Evolutionary conservation across 2,113 vertebrate genomes (phyloP).

Genomic region (Scomber colias): DNA sequence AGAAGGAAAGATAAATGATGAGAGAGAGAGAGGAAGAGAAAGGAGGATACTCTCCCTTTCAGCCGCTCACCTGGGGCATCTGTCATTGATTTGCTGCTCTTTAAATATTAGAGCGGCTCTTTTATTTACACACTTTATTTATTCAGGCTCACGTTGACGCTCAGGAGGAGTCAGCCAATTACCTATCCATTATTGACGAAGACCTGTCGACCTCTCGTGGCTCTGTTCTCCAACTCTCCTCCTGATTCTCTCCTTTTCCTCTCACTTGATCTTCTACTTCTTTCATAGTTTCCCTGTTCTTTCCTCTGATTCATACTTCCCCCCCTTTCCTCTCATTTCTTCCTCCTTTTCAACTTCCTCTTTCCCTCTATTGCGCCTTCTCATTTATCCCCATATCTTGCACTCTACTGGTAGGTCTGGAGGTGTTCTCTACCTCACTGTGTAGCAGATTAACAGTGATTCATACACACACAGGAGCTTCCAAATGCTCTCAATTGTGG

Average conservation of each 20-base stretch:
- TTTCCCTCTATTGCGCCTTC: not conserved
- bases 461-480: not conserved
- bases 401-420: not conserved
- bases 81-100: constrained; percentile 60
- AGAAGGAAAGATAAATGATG: not conserved
- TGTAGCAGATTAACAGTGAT: constrained; percentile 2
- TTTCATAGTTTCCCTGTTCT: not conserved
- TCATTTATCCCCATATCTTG: no score
- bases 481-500: not conserved
- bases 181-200: constrained; percentile 74
- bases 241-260: not conserved
- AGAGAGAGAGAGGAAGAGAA: not conserved
- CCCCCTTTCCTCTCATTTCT: not conserved
- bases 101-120: constrained; percentile 62
- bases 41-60: not conserved
- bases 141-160: constrained; percentile 54
- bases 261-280: not conserved
- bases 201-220: constrained; percentile 42
- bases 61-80: constrained; percentile 26
- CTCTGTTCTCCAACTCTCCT: constrained; percentile 23
- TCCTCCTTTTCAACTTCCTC: not conserved
- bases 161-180: constrained; percentile 64
- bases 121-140: constrained; percentile 77
- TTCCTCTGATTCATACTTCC: not conserved
- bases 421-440: constrained; percentile 1